Percentiles rank a stretch among this genome's conserved stretches.
Conservation (phyloP, 2,888 invertebrate genomes). For the Pandemis cinnamomeana region DNA sequence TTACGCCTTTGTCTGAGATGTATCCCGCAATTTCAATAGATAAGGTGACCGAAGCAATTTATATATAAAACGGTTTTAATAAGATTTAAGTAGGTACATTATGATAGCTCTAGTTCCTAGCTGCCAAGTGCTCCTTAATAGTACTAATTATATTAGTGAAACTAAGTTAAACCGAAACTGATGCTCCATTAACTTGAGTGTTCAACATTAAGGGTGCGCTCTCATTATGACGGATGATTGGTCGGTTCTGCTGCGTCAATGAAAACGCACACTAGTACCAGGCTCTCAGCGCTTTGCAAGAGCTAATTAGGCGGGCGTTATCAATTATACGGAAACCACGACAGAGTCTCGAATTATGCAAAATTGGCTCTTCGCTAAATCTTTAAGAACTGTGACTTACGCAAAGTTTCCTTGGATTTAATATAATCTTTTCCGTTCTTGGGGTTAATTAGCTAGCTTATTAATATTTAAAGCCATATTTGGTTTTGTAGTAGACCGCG, state of each 20-base stretch:
- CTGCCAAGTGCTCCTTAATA: constrained; percentile 10
- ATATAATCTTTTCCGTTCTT: no score
- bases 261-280: neutral
- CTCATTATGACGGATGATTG: no score
- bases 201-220: neutral
- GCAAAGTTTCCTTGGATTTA: neutral
- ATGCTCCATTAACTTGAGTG: constrained; percentile 18
- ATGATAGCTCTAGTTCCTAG: constrained; percentile 1
- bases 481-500: no score
- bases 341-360: neutral
- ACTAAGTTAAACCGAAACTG: constrained; percentile 20
- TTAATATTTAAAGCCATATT: no score
- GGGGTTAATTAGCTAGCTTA: no score
- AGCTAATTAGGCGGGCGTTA: neutral
- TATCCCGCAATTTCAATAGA: no score
- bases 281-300: constrained; percentile 12
- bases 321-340: neutral
- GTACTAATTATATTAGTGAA: constrained; percentile 12
- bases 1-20: no score
- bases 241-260: no score
- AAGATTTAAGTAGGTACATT: neutral
- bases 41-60: no score
- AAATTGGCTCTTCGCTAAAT: neutral
- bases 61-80: neutral
- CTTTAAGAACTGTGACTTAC: neutral